Conservation (phyloP, 1,140 invertebrate species). For the Anadara kagoshimensis region DNA sequence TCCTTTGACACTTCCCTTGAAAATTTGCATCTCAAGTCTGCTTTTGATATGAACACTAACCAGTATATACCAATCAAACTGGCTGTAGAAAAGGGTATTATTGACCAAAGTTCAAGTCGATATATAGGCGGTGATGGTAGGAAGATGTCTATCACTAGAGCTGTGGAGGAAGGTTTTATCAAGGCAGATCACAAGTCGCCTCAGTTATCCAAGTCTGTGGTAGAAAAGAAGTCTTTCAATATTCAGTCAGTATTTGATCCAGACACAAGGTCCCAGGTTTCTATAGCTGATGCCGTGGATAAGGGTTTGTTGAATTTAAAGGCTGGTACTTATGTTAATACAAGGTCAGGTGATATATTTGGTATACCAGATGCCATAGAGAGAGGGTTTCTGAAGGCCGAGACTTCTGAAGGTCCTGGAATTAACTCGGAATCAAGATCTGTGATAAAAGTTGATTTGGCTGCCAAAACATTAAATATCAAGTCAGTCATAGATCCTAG, state of each 20-base stretch:
- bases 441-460: slow-evolving; percentile 52
- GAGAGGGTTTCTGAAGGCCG: slow-evolving; percentile 81
- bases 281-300: slow-evolving; percentile 83
- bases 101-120: slow-evolving; percentile 86
- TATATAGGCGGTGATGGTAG: slow-evolving; percentile 83
- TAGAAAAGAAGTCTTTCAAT: slow-evolving; percentile 83
- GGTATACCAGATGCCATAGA: slow-evolving; percentile 87
- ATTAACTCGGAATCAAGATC: not conserved
- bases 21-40: slow-evolving; percentile 52
- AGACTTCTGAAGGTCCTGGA: slow-evolving; percentile 1
- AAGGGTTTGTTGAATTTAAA: slow-evolving; percentile 82
- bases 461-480: slow-evolving; percentile 84
- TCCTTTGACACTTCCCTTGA: slow-evolving; percentile 18
- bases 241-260: slow-evolving; percentile 86
- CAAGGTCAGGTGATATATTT: slow-evolving; percentile 81
- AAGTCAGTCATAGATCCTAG: slow-evolving; percentile 87
- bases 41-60: slow-evolving; percentile 81
- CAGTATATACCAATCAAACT: slow-evolving; percentile 81
- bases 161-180: slow-evolving; percentile 83
- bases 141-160: slow-evolving; percentile 82
- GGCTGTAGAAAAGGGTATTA: slow-evolving; percentile 83
- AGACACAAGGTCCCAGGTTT: slow-evolving; percentile 83
- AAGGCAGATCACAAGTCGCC: slow-evolving; percentile 67
- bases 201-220: slow-evolving; percentile 8
- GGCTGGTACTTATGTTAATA: slow-evolving; percentile 65